A percentile compares a stretch with the other conserved stretches of the same genome.
These are phyloP conservation scores for Remorina albescens DNA, from an alignment of 2,797 vertebrate species.

Conservation along the genomic window DNA sequence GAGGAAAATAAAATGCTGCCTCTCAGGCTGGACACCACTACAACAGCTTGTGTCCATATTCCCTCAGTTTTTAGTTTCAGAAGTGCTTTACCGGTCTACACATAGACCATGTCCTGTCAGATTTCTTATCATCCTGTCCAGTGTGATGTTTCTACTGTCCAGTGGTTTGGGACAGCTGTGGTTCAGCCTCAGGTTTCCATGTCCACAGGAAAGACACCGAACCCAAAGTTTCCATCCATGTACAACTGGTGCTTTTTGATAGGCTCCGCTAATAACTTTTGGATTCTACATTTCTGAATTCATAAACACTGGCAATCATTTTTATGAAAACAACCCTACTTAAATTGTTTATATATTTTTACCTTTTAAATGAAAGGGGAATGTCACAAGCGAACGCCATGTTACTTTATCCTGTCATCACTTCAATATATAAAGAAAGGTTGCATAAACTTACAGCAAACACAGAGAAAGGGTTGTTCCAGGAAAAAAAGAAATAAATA, in stretches of 20 bases:
- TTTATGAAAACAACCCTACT: not conserved
- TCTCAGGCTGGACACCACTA: conserved; percentile 45
- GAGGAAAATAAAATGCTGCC: conserved; percentile 65
- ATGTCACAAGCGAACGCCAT: not conserved
- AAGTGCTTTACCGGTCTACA: conserved; percentile 33
- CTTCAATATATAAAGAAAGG: not conserved
- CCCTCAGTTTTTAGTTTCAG: conserved; percentile 47
- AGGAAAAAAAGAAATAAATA: too few relatives aligned
- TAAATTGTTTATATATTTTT: not conserved
- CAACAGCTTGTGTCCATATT: conserved; percentile 48
- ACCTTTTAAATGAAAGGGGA: not conserved
- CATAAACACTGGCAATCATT: not conserved
- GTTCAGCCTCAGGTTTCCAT: too few relatives aligned
- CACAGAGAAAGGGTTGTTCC: not conserved
- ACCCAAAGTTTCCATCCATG: too few relatives aligned
- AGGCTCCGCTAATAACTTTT: not conserved
- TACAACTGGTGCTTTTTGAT: too few relatives aligned
- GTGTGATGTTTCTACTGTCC: not conserved
- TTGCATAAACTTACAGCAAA: not conserved
- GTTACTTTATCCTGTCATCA: not conserved
- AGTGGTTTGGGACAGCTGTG: not conserved
- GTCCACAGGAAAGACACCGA: too few relatives aligned
- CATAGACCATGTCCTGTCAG: conserved; percentile 2
- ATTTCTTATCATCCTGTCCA: conserved; percentile 13
- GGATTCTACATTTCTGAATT: not conserved